Percentiles rank a stretch among this genome's conserved stretches.
Conservation (phyloP, 1,140 invertebrate genomes). For the Danaus melanippus region DNA sequence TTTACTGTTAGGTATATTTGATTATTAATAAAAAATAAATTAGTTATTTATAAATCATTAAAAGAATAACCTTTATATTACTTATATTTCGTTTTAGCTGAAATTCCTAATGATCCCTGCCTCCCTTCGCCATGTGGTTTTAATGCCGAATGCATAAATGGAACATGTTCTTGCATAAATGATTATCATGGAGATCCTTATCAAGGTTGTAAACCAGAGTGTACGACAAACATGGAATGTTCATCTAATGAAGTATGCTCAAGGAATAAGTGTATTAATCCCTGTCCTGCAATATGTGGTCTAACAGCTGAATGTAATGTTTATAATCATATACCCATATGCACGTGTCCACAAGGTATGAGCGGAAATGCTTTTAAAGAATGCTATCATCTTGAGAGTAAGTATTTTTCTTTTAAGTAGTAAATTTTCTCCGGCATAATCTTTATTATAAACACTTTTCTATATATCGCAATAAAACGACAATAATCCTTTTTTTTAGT, state of each 20-base stretch:
- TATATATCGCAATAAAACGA: constrained; percentile 5
- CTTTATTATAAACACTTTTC: constrained; percentile 1
- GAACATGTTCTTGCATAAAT: constrained; percentile 76
- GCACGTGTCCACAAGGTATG: constrained; percentile 75
- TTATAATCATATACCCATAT: constrained; percentile 80
- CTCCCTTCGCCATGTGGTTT: constrained; percentile 81
- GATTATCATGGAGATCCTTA: constrained; percentile 82
- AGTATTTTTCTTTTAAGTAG: constrained; percentile 14
- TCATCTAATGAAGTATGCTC: constrained; percentile 77
- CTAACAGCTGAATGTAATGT: constrained; percentile 78
- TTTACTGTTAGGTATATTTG: too few species aligned
- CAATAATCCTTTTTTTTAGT: constrained; percentile 35
- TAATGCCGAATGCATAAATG: constrained; percentile 77
- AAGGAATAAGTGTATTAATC: constrained; percentile 80
- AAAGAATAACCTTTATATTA: neutral
- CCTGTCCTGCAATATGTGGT: constrained; percentile 81
- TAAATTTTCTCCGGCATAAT: neutral
- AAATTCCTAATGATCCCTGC: constrained; percentile 74
- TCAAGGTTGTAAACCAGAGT: constrained; percentile 79
- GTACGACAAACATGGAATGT: constrained; percentile 79
- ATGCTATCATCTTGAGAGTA: constrained; percentile 66
- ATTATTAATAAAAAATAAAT: neutral
- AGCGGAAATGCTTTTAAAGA: constrained; percentile 77
- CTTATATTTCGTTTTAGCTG: constrained; percentile 39
- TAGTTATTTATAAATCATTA: neutral